Evolutionary conservation across 2,888 invertebrate genomes (phyloP), one percentile per base, ranked within the genome.

Genomic region (Meandrusa payeni): DNA sequence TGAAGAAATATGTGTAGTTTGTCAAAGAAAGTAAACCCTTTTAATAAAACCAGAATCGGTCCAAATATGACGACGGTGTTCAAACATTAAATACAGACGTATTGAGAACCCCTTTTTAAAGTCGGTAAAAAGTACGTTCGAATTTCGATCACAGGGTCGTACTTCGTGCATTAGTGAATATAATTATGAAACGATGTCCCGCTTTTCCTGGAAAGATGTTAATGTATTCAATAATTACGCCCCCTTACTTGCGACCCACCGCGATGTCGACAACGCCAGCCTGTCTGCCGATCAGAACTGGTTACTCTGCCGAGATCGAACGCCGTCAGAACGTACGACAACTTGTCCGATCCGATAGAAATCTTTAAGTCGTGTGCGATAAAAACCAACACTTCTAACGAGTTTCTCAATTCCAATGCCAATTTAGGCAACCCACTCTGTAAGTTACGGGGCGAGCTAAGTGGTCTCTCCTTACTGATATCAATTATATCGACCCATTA

Each of bases 331-430:
- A 59, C 52, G 52, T 48, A 51, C 51, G 54, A 59, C 46, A 45
- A 27, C 48, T 41, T 33, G 41, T 20, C 26, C 47, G 46, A 48
- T 59, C 56, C 55, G 52, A 72, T 80, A 81, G 81, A 82, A 82
- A 82, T 76, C 77, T 72, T 41, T 48, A 45, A 47, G 37, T 57
- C 42, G 52, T 54, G 55, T 53, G 50, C 55, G 47, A 62, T 62
- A 81, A 81, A 79, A 81, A 78, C 66, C 58, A 52, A 56, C 54
- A 64, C 65, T 66, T 70, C 72, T 71, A 77, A 78, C 76, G 59
- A 79, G 81, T 81, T 80, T 81, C 79, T 76, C 77, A 76, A 74
- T 73, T 67, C 72, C 72, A 66, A 61, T 63, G 55, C 77, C 80
- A 66, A 69, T 67, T 77, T 73, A 61, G 72, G 73, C 55, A 71